Evolutionary conservation across 2,113 vertebrate species (phyloP).

Genomic region (Platysteira castanea): DNA sequence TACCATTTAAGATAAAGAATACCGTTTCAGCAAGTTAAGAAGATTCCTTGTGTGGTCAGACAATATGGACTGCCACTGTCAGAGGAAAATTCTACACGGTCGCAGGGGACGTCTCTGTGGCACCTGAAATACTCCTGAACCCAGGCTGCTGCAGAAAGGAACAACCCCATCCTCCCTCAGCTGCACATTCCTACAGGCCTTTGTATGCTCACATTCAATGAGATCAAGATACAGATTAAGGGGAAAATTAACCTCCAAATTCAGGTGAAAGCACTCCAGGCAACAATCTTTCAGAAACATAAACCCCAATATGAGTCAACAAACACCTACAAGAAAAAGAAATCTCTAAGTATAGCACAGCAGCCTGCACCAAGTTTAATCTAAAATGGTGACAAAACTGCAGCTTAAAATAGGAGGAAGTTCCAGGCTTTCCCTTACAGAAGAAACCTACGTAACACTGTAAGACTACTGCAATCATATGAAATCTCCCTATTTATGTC

Average conservation of each 20-base stretch:
- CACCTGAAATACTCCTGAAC: not conserved
- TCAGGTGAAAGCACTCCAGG: not conserved
- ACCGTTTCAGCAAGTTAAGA: not conserved
- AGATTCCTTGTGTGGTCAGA: not conserved
- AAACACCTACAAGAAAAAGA: not conserved
- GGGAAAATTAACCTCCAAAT: not conserved
- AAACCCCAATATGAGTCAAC: not conserved
- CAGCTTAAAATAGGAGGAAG: not conserved
- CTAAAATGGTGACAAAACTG: not conserved
- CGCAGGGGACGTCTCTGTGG: rapidly evolving
- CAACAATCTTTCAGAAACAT: not conserved
- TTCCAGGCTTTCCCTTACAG: not conserved
- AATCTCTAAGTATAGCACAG: not conserved
- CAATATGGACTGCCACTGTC: not conserved
- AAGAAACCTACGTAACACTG: not conserved
- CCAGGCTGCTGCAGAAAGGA: not conserved
- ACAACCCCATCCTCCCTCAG: not conserved
- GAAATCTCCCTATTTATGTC: not conserved
- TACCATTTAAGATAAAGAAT: not conserved
- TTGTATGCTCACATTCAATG: not conserved
- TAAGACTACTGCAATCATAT: not conserved
- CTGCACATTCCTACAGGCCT: not conserved
- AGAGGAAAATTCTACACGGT: not conserved
- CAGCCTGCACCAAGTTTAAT: not conserved
- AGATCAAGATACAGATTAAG: not conserved